Conservation (phyloP, 2,113 vertebrate species). For the Axis porcinus region DNA sequence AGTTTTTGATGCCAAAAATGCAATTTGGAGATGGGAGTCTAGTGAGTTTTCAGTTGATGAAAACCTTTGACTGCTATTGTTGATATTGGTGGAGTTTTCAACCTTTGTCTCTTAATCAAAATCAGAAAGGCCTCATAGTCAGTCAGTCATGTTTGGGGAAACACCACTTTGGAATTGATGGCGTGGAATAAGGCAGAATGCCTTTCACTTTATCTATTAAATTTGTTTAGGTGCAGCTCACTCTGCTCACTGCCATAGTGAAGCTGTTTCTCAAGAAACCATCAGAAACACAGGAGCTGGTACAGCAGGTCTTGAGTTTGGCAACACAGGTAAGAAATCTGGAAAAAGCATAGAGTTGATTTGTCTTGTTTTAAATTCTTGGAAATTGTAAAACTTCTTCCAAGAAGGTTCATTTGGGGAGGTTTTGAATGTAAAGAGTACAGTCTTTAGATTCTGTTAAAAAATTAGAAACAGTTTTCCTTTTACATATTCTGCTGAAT, state of each 20-base stretch:
- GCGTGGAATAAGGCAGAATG: neutral
- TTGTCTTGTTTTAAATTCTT: neutral
- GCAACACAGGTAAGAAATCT: constrained; percentile 92
- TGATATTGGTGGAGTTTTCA: neutral
- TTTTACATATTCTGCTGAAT: neutral
- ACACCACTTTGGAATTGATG: neutral
- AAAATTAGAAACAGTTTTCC: neutral
- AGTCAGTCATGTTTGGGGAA: neutral
- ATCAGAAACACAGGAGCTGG: constrained; percentile 96
- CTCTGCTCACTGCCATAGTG: constrained; percentile 95
- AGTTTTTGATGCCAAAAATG: constrained; percentile 24
- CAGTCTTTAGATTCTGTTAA: constrained; percentile 23
- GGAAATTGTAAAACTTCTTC: neutral
- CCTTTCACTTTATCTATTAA: neutral
- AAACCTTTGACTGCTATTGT: neutral
- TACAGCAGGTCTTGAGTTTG: constrained; percentile 96
- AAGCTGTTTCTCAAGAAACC: constrained; percentile 98
- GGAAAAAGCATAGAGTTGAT: neutral
- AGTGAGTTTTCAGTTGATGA: neutral
- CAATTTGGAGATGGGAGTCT: neutral
- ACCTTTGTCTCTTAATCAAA: neutral
- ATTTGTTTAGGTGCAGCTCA: constrained; percentile 91
- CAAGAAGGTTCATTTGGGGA: neutral
- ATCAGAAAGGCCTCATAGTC: neutral
- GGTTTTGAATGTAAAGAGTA: neutral